Percentiles rank a stretch among this genome's conserved stretches.
Conservation (phyloP, 2,113 vertebrate genomes). For the Perccottus glenii region DNA sequence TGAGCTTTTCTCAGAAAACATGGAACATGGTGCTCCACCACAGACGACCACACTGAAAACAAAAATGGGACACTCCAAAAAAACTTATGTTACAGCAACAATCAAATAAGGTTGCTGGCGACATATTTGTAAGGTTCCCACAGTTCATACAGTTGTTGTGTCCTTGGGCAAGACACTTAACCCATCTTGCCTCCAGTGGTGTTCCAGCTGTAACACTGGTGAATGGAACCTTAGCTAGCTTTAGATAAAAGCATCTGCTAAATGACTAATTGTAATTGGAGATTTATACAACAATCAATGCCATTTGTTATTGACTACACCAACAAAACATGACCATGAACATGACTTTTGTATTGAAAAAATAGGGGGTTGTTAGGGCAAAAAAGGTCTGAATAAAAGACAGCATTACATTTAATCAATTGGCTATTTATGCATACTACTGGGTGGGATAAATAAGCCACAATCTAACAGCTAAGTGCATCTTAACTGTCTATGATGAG, state of each 20-base stretch:
- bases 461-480: constrained; percentile 18
- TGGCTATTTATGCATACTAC: too few relatives aligned
- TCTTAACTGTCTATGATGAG: constrained; percentile 51
- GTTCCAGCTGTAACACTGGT: too few relatives aligned
- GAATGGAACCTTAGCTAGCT: not conserved
- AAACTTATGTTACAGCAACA: constrained; percentile 28
- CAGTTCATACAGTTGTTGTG: not conserved
- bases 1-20: constrained; percentile 52
- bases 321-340: too few relatives aligned
- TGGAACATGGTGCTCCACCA: constrained; percentile 53
- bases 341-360: too few relatives aligned
- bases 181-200: too few relatives aligned
- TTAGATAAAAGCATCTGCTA: not conserved
- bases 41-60: constrained; percentile 38
- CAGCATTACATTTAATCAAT: too few relatives aligned
- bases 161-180: too few relatives aligned
- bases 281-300: too few relatives aligned
- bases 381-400: too few relatives aligned
- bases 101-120: constrained; percentile 10
- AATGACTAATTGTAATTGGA: too few relatives aligned
- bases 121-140: constrained; percentile 5
- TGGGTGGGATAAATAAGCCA: constrained; percentile 39
- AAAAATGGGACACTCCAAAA: constrained; percentile 50
- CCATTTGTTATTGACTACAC: too few relatives aligned
- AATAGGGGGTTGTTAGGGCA: too few relatives aligned